Evolutionary conservation across 2,888 invertebrate genomes (phyloP).

Genomic region (Melanophora roralis): DNA sequence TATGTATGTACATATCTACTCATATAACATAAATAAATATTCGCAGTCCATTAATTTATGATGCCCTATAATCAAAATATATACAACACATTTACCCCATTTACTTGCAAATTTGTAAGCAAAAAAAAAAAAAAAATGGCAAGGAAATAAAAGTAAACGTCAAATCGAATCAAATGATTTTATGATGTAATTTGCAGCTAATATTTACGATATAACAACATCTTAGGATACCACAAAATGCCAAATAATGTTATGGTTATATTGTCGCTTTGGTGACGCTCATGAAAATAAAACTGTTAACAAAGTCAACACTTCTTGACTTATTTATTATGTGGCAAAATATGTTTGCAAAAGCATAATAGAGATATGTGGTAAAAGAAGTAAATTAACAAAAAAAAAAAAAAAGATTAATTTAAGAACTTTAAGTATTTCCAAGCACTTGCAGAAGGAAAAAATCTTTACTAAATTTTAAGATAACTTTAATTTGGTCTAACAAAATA

Average conservation of each 20-base stretch:
- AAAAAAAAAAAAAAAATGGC: not conserved
- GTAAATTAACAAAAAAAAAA: not conserved
- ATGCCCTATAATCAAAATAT: not conserved
- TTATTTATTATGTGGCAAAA: not conserved
- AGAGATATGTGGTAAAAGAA: too few relatives aligned
- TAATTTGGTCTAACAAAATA: conserved; percentile 14
- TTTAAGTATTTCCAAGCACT: conserved; percentile 16
- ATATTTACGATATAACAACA: conserved; percentile 77
- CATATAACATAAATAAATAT: too few relatives aligned
- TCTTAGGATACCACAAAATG: conserved; percentile 73
- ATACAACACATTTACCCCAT: not conserved
- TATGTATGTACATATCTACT: too few relatives aligned
- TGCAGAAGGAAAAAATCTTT: not conserved
- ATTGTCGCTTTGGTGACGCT: conserved; percentile 73
- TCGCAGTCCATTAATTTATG: not conserved
- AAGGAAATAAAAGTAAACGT: conserved; percentile 72
- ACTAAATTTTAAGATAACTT: not conserved
- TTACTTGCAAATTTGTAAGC: not conserved
- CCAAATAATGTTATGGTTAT: conserved; percentile 76
- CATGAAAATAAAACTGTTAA: conserved; percentile 44
- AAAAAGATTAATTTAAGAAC: conserved; percentile 12
- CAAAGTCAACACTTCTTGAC: not conserved
- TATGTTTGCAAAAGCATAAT: conserved; percentile 1
- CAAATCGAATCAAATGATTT: conserved; percentile 77
- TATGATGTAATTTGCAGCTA: conserved; percentile 77